Conservation (phyloP, 2,113 vertebrate species). For the Geothlypis trichas region DNA sequence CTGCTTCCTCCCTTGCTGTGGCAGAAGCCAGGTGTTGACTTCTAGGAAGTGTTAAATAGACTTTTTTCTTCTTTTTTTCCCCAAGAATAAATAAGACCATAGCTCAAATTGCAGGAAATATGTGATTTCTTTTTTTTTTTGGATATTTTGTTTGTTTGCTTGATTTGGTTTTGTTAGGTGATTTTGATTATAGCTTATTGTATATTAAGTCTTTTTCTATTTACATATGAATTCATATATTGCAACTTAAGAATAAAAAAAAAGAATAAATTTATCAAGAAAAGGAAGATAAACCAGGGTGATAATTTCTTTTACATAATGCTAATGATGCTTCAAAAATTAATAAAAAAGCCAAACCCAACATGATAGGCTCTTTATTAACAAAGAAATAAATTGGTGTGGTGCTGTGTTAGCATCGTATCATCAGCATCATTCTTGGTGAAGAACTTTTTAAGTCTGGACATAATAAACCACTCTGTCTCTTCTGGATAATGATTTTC, state of each 20-base stretch:
- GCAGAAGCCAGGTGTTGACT: not conserved
- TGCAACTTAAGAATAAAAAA: not conserved
- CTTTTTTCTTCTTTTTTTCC: not conserved
- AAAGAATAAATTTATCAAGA: not conserved
- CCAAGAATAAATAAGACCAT: not conserved
- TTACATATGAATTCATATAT: not conserved
- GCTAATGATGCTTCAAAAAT: not conserved
- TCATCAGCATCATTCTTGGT: not conserved
- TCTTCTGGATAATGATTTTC: not conserved
- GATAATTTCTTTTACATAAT: not conserved
- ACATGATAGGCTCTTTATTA: not conserved
- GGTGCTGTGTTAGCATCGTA: not conserved
- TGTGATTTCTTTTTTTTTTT: not conserved
- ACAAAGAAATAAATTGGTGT: not conserved
- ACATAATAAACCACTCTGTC: not conserved
- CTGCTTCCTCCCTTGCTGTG: conserved; percentile 20
- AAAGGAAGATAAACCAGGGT: not conserved
- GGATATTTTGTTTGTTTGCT: not conserved
- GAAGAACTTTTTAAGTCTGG: not conserved
- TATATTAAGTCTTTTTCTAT: not conserved
- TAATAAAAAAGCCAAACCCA: not conserved
- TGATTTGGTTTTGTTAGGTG: not conserved
- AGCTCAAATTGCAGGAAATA: not conserved
- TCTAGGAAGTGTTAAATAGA: not conserved
- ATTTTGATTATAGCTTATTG: not conserved